Base-by-base conservation (phyloP, 2,888 invertebrate genomes). In the Ochropleura plecta region DNA sequence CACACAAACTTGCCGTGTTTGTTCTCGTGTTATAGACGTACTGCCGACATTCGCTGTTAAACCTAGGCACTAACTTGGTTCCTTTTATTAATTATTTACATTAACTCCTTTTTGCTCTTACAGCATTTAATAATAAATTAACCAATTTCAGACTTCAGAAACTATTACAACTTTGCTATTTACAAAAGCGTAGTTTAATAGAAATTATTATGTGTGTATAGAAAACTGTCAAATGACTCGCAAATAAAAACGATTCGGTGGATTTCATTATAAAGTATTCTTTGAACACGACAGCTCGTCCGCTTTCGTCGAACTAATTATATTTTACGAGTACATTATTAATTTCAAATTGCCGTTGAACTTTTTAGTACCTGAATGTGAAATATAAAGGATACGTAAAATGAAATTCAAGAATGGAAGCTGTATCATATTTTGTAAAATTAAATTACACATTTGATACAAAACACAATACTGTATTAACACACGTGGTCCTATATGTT, bases 101-200 rank as follows among this genome's bases (percentile, higher is more conserved):
- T 51, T 67, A 71, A 73, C 67, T 70, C 18, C 60, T 76, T 70
- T 78, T 63, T 55, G 42, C 59, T 60, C 57, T 69, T 78, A 79
- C 30, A 62, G 75, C 40, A 65, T 70, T 75, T 30, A 72, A 80
- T 74, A 74, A 72, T 74, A 65, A 72, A 76, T 70, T 30, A 72
- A 59, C 44, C 62, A 70, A 73, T 82, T 78, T 60, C 12, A 74
- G 44, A 70, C 59, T 82, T 65, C 51, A 68, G 66, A 46, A 79
- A 85, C 70, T 69, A 80, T 49, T 71, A 51, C 82, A 84, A 79
- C 75, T 80, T 83, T 76, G 64, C 42, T 59, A 74, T 76, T 71
- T 71, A 72, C 80, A 74, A 77, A 79, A 72, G 55, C 65, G 46
- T 62, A 49, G 53, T 69, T 81, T 63, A 67, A 72, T 72, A 67